Evolutionary conservation across 2,113 vertebrate genomes (phyloP).

Genomic region (Saccopteryx bilineata): DNA sequence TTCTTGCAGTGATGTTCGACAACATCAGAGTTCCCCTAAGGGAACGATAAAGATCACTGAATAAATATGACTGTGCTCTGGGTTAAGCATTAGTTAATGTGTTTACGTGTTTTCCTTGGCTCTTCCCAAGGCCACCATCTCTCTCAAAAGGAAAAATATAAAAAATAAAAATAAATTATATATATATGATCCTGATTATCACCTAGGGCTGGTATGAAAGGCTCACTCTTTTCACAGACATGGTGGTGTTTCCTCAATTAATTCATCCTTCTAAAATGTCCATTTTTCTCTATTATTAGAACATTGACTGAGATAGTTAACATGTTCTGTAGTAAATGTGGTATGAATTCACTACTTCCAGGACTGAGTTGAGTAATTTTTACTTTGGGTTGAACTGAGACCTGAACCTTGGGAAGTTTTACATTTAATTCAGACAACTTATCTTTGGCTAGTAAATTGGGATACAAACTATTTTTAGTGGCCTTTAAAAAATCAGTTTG

Average conservation of each 20-base stretch:
- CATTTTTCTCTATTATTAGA: constrained; percentile 10
- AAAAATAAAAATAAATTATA: no score
- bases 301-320: background rate
- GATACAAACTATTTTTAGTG: constrained; percentile 15
- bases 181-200: background rate
- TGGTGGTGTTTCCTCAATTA: background rate
- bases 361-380: constrained; percentile 43
- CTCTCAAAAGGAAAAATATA: background rate
- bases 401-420: constrained; percentile 44
- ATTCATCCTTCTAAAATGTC: constrained; percentile 33
- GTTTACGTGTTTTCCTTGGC: background rate
- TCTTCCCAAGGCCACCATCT: background rate
- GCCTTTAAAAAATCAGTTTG: constrained; percentile 41
- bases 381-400: background rate
- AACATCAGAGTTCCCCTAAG: background rate
- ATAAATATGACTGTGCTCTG: background rate
- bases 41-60: background rate
- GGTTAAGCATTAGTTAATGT: background rate
- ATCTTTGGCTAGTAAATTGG: background rate
- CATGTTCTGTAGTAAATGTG: background rate
- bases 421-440: constrained; percentile 20
- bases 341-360: background rate
- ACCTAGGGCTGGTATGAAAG: background rate
- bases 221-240: background rate
- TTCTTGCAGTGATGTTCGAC: constrained; percentile 44